These are phyloP conservation scores for Tetrax tetrax DNA, from an alignment of 2,113 vertebrate species.

Conservation along the genomic window DNA sequence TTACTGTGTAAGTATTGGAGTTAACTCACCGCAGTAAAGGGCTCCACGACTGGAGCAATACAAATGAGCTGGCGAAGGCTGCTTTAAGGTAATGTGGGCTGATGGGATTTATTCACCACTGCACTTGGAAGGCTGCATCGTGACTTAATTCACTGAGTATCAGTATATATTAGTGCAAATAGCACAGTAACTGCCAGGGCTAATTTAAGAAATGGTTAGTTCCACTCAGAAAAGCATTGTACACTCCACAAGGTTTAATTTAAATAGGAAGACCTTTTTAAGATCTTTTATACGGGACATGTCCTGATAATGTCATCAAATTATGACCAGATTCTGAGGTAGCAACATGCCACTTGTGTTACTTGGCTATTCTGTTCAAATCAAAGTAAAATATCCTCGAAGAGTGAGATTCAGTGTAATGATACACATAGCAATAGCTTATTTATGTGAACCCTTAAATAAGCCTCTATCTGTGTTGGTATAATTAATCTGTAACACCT, in stretches of 20 bases:
- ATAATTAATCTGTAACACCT: background rate
- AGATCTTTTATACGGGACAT: background rate
- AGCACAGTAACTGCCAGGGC: background rate
- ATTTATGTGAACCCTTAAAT: background rate
- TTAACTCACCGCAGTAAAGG: background rate
- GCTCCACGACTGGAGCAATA: background rate
- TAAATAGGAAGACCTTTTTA: background rate
- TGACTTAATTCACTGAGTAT: background rate
- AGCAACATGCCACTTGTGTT: background rate
- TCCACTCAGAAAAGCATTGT: background rate
- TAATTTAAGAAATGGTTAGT: background rate
- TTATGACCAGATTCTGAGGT: background rate
- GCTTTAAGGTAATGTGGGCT: background rate
- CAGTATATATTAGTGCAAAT: background rate
- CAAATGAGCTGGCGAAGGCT: background rate
- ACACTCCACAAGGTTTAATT: background rate
- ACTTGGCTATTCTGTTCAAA: background rate
- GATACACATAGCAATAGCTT: background rate
- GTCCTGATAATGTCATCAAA: background rate
- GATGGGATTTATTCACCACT: constrained; percentile 1
- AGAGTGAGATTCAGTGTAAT: background rate
- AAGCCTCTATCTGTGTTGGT: background rate
- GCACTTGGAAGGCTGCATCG: background rate
- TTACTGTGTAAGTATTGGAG: background rate
- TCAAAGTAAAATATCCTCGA: background rate